Percentiles rank a stretch among this genome's conserved stretches.
phyloP scores from a whole-genome alignment of 1,140 invertebrate genomes.

The Drosophila bipectinata region DNA sequence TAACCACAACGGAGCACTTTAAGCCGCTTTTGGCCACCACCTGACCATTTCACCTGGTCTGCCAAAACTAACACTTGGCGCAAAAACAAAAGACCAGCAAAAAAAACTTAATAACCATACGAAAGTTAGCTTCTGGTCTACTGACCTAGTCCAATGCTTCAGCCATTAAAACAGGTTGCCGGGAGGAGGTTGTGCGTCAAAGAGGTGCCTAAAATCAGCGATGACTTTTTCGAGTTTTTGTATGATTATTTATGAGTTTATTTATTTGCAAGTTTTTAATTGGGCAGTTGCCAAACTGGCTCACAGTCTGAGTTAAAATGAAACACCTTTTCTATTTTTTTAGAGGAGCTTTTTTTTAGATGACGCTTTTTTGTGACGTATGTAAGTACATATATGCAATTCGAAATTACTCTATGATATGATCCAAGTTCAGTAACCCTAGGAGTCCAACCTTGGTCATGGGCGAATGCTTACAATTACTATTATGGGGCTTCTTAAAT shows the following conservation, averaged over 20 bases:
- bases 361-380: background rate
- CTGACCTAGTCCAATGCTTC: constrained; percentile 67
- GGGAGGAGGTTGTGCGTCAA: constrained; percentile 18
- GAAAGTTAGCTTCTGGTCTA: constrained; percentile 33
- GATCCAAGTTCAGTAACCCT: constrained; percentile 36
- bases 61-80: constrained; percentile 19
- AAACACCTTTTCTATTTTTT: background rate
- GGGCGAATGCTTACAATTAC: constrained; percentile 12
- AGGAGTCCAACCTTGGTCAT: constrained; percentile 50
- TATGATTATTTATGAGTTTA: background rate
- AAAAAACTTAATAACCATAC: constrained; percentile 8
- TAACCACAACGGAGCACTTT: constrained; percentile 28
- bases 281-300: background rate
- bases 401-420: no score
- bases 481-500: background rate
- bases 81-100: constrained; percentile 15
- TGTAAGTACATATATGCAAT: background rate
- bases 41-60: constrained; percentile 36
- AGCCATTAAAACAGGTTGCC: constrained; percentile 54
- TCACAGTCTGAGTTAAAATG: background rate
- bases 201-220: constrained; percentile 24
- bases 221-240: constrained; percentile 19
- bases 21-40: background rate
- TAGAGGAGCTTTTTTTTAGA: background rate
- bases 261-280: background rate